Conservation (phyloP, 2,113 vertebrate genomes). For the Rousettus leschenaultii region DNA sequence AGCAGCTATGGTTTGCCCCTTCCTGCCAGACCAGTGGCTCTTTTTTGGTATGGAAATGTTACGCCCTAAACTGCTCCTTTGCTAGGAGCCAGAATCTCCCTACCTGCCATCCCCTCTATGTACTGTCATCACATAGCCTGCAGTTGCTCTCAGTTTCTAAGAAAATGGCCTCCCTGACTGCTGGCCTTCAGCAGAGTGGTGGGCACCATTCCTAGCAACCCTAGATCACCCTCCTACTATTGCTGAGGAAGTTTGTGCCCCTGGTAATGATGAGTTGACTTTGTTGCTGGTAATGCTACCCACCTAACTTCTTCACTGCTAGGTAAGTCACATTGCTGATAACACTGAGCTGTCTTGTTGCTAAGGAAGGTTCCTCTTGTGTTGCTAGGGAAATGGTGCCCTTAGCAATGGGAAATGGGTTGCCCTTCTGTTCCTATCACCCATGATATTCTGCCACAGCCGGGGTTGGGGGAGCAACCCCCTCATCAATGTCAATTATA, state of each 20-base stretch:
- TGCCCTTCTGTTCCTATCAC: background rate
- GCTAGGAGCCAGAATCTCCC: background rate
- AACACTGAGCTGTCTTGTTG: background rate
- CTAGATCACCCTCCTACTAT: accelerated
- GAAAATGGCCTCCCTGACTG: background rate
- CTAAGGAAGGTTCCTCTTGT: background rate
- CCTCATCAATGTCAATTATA: background rate
- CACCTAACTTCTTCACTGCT: background rate
- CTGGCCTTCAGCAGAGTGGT: background rate
- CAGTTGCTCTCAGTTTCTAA: background rate
- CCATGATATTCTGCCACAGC: background rate
- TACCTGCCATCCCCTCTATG: background rate
- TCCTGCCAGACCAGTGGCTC: background rate
- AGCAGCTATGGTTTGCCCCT: background rate
- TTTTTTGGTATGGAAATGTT: background rate
- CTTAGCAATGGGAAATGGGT: background rate
- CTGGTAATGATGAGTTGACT: background rate
- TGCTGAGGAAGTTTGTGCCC: background rate
- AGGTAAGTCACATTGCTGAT: no score
- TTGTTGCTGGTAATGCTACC: background rate
- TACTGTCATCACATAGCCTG: background rate
- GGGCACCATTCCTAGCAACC: background rate
- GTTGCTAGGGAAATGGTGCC: background rate
- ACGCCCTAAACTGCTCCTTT: background rate
- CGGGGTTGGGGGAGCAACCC: background rate